Evolutionary conservation across 2,888 invertebrate genomes (phyloP), one percentile per base, ranked within the genome.

Genomic region (Drosophila setosimentum): DNA sequence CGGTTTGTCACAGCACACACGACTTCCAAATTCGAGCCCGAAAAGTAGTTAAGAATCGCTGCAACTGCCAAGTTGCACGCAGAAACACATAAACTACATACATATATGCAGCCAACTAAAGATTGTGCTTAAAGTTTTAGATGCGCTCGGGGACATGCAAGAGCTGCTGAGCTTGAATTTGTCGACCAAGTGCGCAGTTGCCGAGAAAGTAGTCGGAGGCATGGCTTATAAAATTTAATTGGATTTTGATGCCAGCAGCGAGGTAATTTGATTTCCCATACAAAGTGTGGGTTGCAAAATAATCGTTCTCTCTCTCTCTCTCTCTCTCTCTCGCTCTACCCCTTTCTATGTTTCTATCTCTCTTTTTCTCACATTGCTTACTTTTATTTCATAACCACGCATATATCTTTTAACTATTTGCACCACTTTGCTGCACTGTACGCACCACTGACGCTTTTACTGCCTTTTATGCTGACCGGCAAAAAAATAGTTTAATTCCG

Each of bases 221-320:
- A 87, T 77, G 87, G 82, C 80, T 87, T 83, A 88, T 89, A 85
- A 89, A 87, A 88, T 80, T 85, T 83, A 89, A 89, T 88, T 87
- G 83, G 85, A 77, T 80, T 87, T 76, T 76, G 73, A 77, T 71
- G 80, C 68, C 67, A 62, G 63, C 63, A 73, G 60, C 61, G 45
- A 11, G 40, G 18, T 66, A 75, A 78, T 75, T 68, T 78, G 78
- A 78, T 78, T 78, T 68, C 55, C 59, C 42, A 51, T 27, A 18
- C 35, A n/a, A 48, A 45, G 27, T 49, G 30, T 27, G 21, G 48
- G 21, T 45, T 16, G 45, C 16, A 29, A 24, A 45, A 45, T 21
- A 45, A 45, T 45, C 45, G 16, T 16, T 16, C 49, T 29, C 49
- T n/a, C 18, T 11, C 27, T 13, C 21, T 11, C 21, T 24, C 3